Evolutionary conservation across 2,888 invertebrate genomes (phyloP), one percentile per base, ranked within the genome.

Genomic region (Drosophila monieri): DNA sequence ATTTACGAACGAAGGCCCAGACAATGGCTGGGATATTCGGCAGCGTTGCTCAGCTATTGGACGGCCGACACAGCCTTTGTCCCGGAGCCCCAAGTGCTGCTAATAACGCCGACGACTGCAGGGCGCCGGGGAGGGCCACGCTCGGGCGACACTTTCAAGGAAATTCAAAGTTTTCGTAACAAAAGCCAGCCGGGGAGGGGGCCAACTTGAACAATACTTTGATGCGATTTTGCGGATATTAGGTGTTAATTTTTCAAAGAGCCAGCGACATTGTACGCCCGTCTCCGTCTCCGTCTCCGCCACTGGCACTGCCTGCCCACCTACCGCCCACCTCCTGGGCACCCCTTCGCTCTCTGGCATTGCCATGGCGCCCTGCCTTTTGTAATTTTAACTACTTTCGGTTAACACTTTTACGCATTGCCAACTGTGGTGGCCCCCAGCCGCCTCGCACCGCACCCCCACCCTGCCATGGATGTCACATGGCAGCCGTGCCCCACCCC

Each of bases 191-290:
- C 39, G 18, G 25, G 6, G 21, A 12, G 5, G 15, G 23, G 41
- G 15, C 9, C 15, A 25, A 58, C 51, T 76, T 62, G 72, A 72
- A 83, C 86, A 85, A 84, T 84, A 85, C 88, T 85, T 83, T 87
- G 86, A 88, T 85, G 84, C 84, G 84, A 85, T 85, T 85, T 85
- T 88, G 83, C 88, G 88, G 88, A 85, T 85, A 85, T 85, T 85
- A 85, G 88, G 84, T 85, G 84, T 88, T 85, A 85, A 85, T 85
- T 85, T 88, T 87, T 81, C 81, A 81, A 86, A 81, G 87, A 76
- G 71, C 57, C 51, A 72, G 64, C 62, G 62, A 62, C 62, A 62
- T 62, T 55, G 64, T 71, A 77, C 70, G 21, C 64, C 53, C 2
- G 18, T 32, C 21, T 5, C 21, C 21, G 21, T 4, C 21, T 3